Conservation (phyloP, 2,113 vertebrate genomes). For the Pluvialis apricaria region DNA sequence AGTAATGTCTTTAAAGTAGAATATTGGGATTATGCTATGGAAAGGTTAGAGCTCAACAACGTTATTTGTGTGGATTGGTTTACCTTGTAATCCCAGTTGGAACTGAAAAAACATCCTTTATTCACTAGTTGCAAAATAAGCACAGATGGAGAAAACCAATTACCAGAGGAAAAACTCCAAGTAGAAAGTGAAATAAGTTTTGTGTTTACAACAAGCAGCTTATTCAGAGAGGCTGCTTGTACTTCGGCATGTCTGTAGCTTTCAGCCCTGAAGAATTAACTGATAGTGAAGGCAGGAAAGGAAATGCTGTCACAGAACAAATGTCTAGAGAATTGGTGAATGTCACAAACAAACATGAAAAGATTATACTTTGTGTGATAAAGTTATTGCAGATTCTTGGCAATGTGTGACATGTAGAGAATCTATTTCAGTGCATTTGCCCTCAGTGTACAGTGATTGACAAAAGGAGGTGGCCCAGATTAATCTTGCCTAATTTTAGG, state of each 20-base stretch:
- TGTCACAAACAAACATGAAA: background rate
- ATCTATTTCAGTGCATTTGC: background rate
- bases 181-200: background rate
- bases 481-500: slow-evolving; percentile 34
- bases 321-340: background rate
- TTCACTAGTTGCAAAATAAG: background rate
- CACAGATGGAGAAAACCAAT: background rate
- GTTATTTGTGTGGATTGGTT: background rate
- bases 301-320: background rate
- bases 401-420: background rate
- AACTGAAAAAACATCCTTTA: background rate
- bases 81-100: background rate
- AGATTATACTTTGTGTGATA: background rate
- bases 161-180: background rate
- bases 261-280: background rate
- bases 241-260: background rate
- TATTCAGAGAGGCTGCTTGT: background rate
- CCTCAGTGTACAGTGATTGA: background rate
- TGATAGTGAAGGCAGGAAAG: background rate
- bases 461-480: slow-evolving; percentile 37
- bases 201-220: background rate
- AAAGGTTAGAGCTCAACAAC: background rate
- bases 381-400: background rate
- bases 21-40: background rate
- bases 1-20: background rate